These are phyloP conservation scores for Ecliptopera silaceata DNA, from an alignment of 2,888 invertebrate genomes.

Conservation along the genomic window DNA sequence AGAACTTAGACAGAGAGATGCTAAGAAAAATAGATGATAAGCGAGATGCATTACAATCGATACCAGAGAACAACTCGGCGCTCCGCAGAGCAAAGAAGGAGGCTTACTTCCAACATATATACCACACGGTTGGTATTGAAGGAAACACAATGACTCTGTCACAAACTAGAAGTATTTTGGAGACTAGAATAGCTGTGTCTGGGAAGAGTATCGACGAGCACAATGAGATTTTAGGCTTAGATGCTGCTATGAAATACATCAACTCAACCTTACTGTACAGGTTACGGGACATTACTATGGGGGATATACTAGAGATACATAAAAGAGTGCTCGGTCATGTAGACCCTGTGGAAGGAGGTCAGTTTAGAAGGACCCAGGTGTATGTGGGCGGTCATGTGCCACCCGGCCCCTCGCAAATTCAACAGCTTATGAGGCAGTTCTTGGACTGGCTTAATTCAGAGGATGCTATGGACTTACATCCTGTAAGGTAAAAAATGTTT, in stretches of 20 bases:
- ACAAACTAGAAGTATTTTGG: constrained; percentile 95
- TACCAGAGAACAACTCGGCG: constrained; percentile 91
- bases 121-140: constrained; percentile 98
- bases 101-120: constrained; percentile 97
- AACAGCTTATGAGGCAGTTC: constrained; percentile 92
- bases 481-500: constrained; percentile 84
- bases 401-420: constrained; percentile 92
- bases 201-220: constrained; percentile 98
- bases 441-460: constrained; percentile 97
- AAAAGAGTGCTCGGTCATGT: constrained; percentile 96
- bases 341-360: constrained; percentile 95
- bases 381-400: constrained; percentile 98
- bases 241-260: constrained; percentile 97
- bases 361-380: constrained; percentile 94
- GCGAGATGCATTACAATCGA: constrained; percentile 89
- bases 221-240: constrained; percentile 97
- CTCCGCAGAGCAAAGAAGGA: constrained; percentile 95
- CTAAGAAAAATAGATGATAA: constrained; percentile 92
- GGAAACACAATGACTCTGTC: constrained; percentile 98
- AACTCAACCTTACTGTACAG: constrained; percentile 90
- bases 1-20: constrained; percentile 92
- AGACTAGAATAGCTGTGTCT: constrained; percentile 89
- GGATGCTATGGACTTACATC: constrained; percentile 92
- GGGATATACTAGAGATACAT: constrained; percentile 96
- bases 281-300: constrained; percentile 89